Conservation (phyloP, 2,888 invertebrate genomes). For the Venustoraphidia nigricollis region DNA sequence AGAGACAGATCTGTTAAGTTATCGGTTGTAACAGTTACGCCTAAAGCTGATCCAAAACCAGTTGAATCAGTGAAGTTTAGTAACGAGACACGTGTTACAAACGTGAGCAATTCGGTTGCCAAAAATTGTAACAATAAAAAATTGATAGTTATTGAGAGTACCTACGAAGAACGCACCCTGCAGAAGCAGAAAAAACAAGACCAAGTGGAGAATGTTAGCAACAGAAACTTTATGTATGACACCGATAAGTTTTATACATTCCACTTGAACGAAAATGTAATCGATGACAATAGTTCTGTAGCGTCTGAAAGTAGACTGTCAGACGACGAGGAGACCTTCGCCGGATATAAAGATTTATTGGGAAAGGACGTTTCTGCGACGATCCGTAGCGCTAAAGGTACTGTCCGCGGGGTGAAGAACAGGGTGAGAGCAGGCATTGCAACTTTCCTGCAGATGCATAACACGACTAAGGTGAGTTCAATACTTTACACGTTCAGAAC, state of each 20-base stretch:
- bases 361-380: conserved; percentile 50
- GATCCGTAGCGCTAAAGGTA: conserved; percentile 82
- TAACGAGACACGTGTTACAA: conserved; percentile 4
- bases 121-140: background rate
- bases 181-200: conserved; percentile 30
- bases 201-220: conserved; percentile 30
- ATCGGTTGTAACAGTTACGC: conserved; percentile 15
- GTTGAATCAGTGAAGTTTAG: conserved; percentile 8
- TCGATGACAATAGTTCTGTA: conserved; percentile 30
- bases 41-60: conserved; percentile 6
- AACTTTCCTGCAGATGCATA: conserved; percentile 79
- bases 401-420: conserved; percentile 87
- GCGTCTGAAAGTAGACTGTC: conserved; percentile 19
- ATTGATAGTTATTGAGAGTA: conserved; percentile 39
- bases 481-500: conserved; percentile 1
- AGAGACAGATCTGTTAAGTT: conserved; percentile 45
- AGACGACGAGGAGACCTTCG: conserved; percentile 53
- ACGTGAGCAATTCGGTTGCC: background rate
- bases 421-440: conserved; percentile 88
- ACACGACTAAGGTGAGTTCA: conserved; percentile 58
- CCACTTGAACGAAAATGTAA: conserved; percentile 59
- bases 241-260: conserved; percentile 70
- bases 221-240: conserved; percentile 44
- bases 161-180: conserved; percentile 46
- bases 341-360: conserved; percentile 59